Base-by-base conservation (phyloP, 2,113 vertebrate genomes). In the Acanthochromis polyacanthus region DNA sequence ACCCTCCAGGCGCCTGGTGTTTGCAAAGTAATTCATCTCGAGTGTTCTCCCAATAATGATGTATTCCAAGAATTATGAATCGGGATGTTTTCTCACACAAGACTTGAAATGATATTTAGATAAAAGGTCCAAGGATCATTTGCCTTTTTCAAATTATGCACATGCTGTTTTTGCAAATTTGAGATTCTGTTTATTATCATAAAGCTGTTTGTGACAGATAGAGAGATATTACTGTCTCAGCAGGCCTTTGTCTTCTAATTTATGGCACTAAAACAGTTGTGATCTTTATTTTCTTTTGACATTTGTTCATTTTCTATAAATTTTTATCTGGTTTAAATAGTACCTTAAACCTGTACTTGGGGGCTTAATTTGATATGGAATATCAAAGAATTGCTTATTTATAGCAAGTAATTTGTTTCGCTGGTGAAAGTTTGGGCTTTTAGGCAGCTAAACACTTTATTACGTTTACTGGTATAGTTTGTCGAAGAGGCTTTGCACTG, bases 41-140 rank as follows among this genome's bases (percentile, higher is more conserved):
- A 28, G 68, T 84, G 94, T 95, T 94, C 95, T 94, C 92, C 81
- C 90, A 92, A 90, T 95, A 91, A 92, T 94, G 93, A 95, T 93
- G 84, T 79, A 95, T 95, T 93, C 90, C 70, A 79, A 73, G 81
- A 83, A 82, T 92, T 92, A 94, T 95, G 93, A 95, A 93, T 91
- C 11, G 84, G 86, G 93, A 95, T 95, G 93, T 94, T 95, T 93
- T 76, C 90, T 81, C 82, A 88, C 86, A 94, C 80, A 82, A 78
- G 52, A 84, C 91, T 90, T 90, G 86, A 91, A 95, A 86, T 94
- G 88, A 92, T 94, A 94, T 95, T 95, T 91, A 90, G 86, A 81
- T 52, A 93, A 92, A 89, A 88, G 88, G 91, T 93, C 92, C 28
- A 9, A 55, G 81, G 59, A 90, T 93, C 86, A 91, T 72, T 77